Evolutionary conservation across 2,797 vertebrate genomes (phyloP).

Genomic region (Cichlasoma orientale): DNA sequence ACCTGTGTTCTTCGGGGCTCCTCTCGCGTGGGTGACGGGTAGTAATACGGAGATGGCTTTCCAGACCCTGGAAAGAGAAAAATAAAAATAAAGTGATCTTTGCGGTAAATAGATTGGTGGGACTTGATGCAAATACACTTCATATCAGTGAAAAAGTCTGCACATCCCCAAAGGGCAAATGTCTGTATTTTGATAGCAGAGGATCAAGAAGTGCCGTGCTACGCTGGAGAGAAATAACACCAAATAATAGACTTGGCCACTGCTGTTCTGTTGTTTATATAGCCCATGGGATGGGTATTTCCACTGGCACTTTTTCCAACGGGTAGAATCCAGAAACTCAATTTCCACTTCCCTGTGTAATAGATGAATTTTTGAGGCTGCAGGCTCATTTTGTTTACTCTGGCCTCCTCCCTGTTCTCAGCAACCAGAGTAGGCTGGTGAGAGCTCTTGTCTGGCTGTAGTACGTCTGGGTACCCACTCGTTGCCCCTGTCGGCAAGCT

Average conservation of each 20-base stretch:
- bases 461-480: constrained; percentile 53
- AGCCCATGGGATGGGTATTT: constrained; percentile 61
- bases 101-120: constrained; percentile 4
- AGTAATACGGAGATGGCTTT: constrained; percentile 94
- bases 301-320: constrained; percentile 53
- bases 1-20: constrained; percentile 94
- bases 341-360: constrained; percentile 58
- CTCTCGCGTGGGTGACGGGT: constrained; percentile 93
- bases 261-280: constrained; percentile 55
- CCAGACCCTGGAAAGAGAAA: constrained; percentile 85
- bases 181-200: constrained; percentile 59
- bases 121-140: constrained; percentile 22
- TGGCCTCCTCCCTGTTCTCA: constrained; percentile 28
- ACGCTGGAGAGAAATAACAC: constrained; percentile 45
- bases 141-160: constrained; percentile 27
- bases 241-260: constrained; percentile 48
- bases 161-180: constrained; percentile 33
- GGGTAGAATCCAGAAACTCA: constrained; percentile 63
- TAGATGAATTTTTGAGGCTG: constrained; percentile 38
- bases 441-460: constrained; percentile 44
- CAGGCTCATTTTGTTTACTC: constrained; percentile 54
- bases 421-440: constrained; percentile 38
- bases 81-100: neutral
- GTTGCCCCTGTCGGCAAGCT: constrained; percentile 36
- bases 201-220: constrained; percentile 46